A percentile compares a stretch with the other conserved stretches of the same genome.
phyloP scores from a whole-genome alignment of 2,888 invertebrate species.

The Dione vanillae region DNA sequence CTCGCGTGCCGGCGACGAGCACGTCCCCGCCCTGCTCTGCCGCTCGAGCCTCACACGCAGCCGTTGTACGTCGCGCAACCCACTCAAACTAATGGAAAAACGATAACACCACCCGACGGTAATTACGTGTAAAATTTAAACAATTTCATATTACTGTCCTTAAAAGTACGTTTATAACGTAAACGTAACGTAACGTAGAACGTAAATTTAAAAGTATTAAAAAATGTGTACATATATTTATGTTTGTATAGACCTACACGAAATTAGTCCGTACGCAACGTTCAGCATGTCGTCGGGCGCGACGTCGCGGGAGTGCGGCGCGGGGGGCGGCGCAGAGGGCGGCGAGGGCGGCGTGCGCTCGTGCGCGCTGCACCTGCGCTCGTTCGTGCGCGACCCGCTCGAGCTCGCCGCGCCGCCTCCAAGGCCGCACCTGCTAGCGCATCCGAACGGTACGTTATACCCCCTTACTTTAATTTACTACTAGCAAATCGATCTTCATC shows the following conservation, averaged over 20 bases:
- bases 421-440: constrained; percentile 62
- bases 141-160: too few species aligned
- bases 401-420: constrained; percentile 66
- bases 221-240: neutral
- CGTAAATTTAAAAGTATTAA: too few species aligned
- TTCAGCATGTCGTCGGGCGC: constrained; percentile 87
- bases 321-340: constrained; percentile 69
- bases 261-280: constrained; percentile 90
- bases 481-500: neutral
- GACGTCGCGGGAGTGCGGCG: constrained; percentile 49
- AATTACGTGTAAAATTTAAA: too few species aligned
- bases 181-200: too few species aligned
- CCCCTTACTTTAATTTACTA: neutral
- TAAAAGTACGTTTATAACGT: too few species aligned
- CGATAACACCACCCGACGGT: constrained; percentile 60
- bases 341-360: constrained; percentile 73
- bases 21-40: constrained; percentile 36
- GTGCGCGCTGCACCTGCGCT: constrained; percentile 71
- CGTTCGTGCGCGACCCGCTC: constrained; percentile 60
- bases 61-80: constrained; percentile 65
- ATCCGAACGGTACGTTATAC: constrained; percentile 52
- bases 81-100: constrained; percentile 60
- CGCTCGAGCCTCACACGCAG: constrained; percentile 50
- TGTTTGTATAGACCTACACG: constrained; percentile 83
- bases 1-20: constrained; percentile 40